These are phyloP conservation scores for Australoheros facetus DNA, from an alignment of 2,797 vertebrate species.

Conservation along the genomic window DNA sequence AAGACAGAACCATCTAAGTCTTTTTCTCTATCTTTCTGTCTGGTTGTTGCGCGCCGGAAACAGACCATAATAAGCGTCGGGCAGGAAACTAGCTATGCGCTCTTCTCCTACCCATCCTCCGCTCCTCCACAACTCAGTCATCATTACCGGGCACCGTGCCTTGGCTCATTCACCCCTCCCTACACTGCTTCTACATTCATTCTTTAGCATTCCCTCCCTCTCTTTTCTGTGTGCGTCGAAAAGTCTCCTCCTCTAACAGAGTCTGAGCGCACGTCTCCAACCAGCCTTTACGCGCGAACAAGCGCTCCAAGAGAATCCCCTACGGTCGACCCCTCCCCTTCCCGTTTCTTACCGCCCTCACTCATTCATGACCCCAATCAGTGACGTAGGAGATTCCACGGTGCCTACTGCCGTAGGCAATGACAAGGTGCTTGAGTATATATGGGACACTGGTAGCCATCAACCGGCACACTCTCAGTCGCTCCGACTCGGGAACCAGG, in stretches of 20 bases:
- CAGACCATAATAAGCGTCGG: constrained; percentile 66
- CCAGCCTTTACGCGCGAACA: constrained; percentile 73
- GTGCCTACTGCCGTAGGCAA: constrained; percentile 84
- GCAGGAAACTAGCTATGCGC: constrained; percentile 70
- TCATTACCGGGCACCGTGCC: constrained; percentile 75
- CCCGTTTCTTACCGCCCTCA: constrained; percentile 80
- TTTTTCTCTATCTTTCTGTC: constrained; percentile 44
- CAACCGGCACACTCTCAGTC: constrained; percentile 82
- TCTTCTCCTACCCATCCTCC: constrained; percentile 71
- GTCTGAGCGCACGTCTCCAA: constrained; percentile 69
- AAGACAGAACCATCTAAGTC: constrained; percentile 42
- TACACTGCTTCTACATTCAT: constrained; percentile 40
- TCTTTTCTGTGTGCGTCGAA: constrained; percentile 57
- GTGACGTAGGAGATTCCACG: constrained; percentile 86
- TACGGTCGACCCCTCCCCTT: constrained; percentile 72
- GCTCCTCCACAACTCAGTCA: constrained; percentile 79
- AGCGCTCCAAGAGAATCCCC: constrained; percentile 72
- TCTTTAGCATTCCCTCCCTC: constrained; percentile 49
- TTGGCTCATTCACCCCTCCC: constrained; percentile 53
- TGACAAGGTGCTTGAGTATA: constrained; percentile 76
- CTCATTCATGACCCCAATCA: constrained; percentile 76
- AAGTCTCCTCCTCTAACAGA: constrained; percentile 70
- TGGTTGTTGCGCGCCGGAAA: constrained; percentile 68
- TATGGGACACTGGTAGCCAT: constrained; percentile 62
- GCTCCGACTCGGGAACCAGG: constrained; percentile 85